These are phyloP conservation scores for Dicrostonyx torquatus DNA, from an alignment of 2,797 vertebrate species.

Conservation along the genomic window DNA sequence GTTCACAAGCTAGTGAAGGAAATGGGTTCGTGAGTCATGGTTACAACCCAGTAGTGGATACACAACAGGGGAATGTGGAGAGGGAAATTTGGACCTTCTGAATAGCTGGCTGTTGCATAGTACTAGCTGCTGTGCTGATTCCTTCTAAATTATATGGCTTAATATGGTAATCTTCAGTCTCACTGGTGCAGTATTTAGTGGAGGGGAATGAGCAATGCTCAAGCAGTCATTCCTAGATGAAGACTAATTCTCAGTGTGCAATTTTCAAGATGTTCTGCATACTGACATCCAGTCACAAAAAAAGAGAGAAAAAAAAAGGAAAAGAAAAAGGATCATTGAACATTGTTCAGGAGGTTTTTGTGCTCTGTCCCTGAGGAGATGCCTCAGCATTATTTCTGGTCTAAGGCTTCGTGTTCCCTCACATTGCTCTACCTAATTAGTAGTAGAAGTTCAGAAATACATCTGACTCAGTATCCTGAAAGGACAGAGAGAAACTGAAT, in stretches of 20 bases:
- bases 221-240: not conserved
- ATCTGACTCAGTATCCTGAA: not conserved
- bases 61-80: not conserved
- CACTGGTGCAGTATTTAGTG: not conserved
- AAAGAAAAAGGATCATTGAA: too few species aligned
- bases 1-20: not conserved
- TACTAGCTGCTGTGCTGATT: not conserved
- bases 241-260: not conserved
- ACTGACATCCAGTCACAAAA: not conserved
- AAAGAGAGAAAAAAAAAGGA: not conserved
- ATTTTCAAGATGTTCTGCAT: not conserved
- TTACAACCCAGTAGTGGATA: not conserved
- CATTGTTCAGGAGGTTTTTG: not conserved
- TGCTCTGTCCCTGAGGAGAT: not conserved
- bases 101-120: not conserved
- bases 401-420: not conserved
- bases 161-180: not conserved
- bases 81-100: not conserved
- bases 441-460: not conserved
- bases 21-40: not conserved
- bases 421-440: not conserved
- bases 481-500: not conserved
- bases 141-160: not conserved
- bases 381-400: not conserved
- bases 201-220: not conserved